These are phyloP conservation scores for Eleutherodactylus coqui DNA, from an alignment of 2,797 vertebrate genomes.

Conservation along the genomic window DNA sequence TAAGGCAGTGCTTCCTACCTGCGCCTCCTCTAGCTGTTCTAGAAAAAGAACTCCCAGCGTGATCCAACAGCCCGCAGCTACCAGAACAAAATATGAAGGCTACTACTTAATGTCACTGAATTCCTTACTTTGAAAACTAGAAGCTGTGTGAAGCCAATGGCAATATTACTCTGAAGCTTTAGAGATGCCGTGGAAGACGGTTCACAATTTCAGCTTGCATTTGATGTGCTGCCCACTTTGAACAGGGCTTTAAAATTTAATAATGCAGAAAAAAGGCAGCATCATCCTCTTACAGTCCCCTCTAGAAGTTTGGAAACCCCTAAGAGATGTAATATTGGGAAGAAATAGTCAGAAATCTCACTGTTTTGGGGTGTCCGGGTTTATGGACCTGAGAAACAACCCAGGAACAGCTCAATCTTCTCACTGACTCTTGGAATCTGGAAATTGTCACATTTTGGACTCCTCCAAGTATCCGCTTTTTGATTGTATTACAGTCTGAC, in stretches of 20 bases:
- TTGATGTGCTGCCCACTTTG: not conserved
- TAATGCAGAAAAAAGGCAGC: not conserved
- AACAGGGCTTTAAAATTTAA: slow-evolving; percentile 4
- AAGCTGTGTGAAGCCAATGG: not conserved
- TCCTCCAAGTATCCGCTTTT: no score
- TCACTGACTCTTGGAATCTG: no score
- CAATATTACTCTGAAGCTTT: not conserved
- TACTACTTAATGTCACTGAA: not conserved
- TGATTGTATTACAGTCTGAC: no score
- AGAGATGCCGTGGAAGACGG: not conserved
- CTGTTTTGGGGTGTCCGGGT: no score
- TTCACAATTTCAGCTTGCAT: not conserved
- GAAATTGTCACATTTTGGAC: no score
- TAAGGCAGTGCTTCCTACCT: not conserved
- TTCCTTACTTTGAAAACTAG: not conserved
- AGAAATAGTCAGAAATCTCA: no score
- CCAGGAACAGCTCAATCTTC: no score
- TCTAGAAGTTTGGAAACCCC: no score
- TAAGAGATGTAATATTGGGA: no score
- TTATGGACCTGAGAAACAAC: no score
- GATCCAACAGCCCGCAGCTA: not conserved
- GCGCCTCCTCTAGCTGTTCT: no score
- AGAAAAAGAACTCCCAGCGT: not conserved
- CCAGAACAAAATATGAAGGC: not conserved
- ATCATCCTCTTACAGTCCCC: not conserved